A percentile compares a stretch with the other conserved stretches of the same genome.
These are phyloP conservation scores for Hylaeus volcanicus DNA, from an alignment of 1,140 invertebrate genomes.

Conservation along the genomic window DNA sequence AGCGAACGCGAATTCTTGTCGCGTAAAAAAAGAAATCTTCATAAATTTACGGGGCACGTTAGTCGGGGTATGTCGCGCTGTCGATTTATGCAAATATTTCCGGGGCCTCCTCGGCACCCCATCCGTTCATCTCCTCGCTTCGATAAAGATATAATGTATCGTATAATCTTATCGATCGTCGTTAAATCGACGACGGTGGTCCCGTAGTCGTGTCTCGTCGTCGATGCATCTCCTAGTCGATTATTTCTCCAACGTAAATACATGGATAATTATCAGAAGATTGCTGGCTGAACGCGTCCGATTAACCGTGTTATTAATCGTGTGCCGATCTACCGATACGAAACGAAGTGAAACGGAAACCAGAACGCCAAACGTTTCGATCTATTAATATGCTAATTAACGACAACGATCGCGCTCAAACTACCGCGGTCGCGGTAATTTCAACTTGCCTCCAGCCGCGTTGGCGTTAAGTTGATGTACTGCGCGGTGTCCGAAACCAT, in stretches of 20 bases:
- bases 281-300: too few relatives aligned
- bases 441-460: not conserved
- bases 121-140: not conserved
- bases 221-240: constrained; percentile 30
- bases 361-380: not conserved
- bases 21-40: constrained; percentile 2
- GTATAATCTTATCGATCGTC: constrained; percentile 54
- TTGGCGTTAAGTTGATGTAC: too few relatives aligned
- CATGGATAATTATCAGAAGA: not conserved
- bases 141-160: not conserved
- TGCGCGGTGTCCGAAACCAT: too few relatives aligned
- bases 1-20: not conserved
- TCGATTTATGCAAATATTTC: constrained; percentile 60
- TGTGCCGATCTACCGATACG: not conserved
- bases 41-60: not conserved
- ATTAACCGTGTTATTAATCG: not conserved
- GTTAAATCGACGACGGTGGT: constrained; percentile 62
- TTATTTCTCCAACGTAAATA: constrained; percentile 42
- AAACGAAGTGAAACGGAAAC: not conserved
- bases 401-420: constrained; percentile 26
- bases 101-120: not conserved
- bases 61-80: constrained; percentile 30
- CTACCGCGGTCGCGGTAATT: constrained; percentile 26
- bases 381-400: constrained; percentile 56
- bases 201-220: constrained; percentile 5